Evolutionary conservation across 2,888 invertebrate species (phyloP), one percentile per base, ranked within the genome.

Genomic region (Coelinius sp.): DNA sequence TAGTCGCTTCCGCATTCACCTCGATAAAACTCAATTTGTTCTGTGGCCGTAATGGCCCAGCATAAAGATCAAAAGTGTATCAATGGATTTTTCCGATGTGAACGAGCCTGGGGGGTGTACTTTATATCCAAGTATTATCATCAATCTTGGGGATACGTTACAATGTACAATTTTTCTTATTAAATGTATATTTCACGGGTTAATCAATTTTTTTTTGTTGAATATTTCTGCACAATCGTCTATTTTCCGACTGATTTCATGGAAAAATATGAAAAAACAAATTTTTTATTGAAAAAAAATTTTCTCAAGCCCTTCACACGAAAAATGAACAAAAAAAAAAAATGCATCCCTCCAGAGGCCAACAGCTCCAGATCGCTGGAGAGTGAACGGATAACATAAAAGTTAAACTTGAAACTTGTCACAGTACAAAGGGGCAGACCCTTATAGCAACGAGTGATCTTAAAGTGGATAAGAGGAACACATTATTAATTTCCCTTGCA

Each of bases 401-500:
- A 78, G 77, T 80, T 81, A 78, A 82, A 82, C 78, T 59, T 79
- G 77, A 78, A 78, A 81, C 79, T 76, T 79, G 79, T 77, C 77
- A 75, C 76, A 75, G 77, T 70, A 76, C 80, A 77, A 75, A 75
- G 71, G 76, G 76, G 73, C 8, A 17, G 75, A 80, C 59, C 31
- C 80, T 82, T 78, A n/a, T n/a, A 80, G 78, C 77, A 78, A 81
- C 79, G 77, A 83, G 81, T 80, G 82, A 83, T 81, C 79, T 81
- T 82, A 74, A 79, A 83, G 79, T 49, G 10, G 70, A 77, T 71
- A 70, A 76, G 78, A 81, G 75, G 73, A 83, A 81, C 83, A 83
- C 83, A 81, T 81, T 82, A 83, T 83, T 83, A 83, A 83, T 83
- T 82, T 82, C 83, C 82, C 83, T 83, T 83, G 83, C 83, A 83